Base-by-base conservation (phyloP, 2,113 vertebrate species). In the Condylura cristata region DNA sequence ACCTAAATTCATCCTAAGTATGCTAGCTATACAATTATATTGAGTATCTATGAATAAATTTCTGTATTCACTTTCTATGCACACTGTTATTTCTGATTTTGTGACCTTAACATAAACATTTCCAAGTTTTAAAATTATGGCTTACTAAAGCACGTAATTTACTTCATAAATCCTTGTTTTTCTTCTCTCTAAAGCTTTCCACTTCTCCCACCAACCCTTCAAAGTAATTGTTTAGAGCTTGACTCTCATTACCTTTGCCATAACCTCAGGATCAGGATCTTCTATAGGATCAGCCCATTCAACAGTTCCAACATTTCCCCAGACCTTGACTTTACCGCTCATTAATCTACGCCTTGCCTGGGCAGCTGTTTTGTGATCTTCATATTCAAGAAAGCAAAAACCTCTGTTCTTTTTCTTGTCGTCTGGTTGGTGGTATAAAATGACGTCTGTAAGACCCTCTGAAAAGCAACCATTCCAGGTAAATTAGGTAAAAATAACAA, bases 211-310 rank as follows among this genome's bases (percentile, higher is more conserved):
- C 53, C 24, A 88, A 82, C 3, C 26, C 22, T 26, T 81, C 34
- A 44, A 83, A 90, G 80, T 87, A 56, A 30, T 17, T 2, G 51
- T 92, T 90, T 63, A 84, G 87, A 84, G 87, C 48, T 51, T 84
- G 11, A 93, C n/a, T 74, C 44, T 65, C 51, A 93, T 98, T 98
- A 99, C 99, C 99, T 99, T 99, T 92, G 99, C 99, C 99, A 99
- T 99, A 96, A 99, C 99, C 97, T 99, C 99, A 1, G 99, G 99
- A 98, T 99, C 99, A 0, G 99, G 99, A 97, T 99, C 99, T 98
- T 99, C 99, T 91, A 99, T 99, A 95, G 99, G 99, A 72, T 99
- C 99, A 39, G 99, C 99, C 99, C 99, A 99, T 97, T 99, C 99
- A 96, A 99, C 99, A 0, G 99, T 99, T 96, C 99, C 99, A 97